Percentiles rank a stretch among this genome's conserved stretches.
Evolutionary conservation across 2,797 vertebrate genomes (phyloP).

Genomic region (Ctenopoma kingsleyae): DNA sequence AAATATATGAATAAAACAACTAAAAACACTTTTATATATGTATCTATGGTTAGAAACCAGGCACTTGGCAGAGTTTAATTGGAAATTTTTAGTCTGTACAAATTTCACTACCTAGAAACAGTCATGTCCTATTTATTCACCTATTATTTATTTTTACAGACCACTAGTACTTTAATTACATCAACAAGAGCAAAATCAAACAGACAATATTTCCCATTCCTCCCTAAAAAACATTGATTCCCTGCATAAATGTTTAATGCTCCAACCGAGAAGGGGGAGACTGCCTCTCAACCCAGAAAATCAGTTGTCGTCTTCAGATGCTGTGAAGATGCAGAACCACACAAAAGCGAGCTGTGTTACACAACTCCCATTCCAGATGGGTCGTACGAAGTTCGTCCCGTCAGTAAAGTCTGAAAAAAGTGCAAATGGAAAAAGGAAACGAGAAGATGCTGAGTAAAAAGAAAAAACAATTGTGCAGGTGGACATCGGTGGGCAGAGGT

Average conservation of each 20-base stretch:
- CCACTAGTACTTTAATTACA: conserved; percentile 91
- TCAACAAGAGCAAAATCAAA: conserved; percentile 85
- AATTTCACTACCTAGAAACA: conserved; percentile 83
- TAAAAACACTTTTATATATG: conserved; percentile 85
- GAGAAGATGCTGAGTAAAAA: conserved; percentile 26
- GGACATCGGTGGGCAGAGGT: conserved; percentile 20
- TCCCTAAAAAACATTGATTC: conserved; percentile 43
- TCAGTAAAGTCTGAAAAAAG: conserved; percentile 57
- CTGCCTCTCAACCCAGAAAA: conserved; percentile 23
- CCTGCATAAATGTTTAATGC: conserved; percentile 77
- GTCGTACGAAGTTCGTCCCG: conserved; percentile 21
- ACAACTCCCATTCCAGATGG: conserved; percentile 66
- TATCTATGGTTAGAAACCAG: conserved; percentile 85
- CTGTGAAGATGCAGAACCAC: conserved; percentile 12
- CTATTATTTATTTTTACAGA: conserved; percentile 82
- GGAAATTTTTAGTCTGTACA: conserved; percentile 89
- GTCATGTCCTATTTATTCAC: conserved; percentile 79
- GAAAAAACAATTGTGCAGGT: conserved; percentile 16
- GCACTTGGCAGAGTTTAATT: conserved; percentile 85
- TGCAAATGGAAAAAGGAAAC: conserved; percentile 58
- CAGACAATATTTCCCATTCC: conserved; percentile 58
- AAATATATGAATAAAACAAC: conserved; percentile 76
- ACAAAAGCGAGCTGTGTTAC: neutral
- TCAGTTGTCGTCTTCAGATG: conserved; percentile 4
- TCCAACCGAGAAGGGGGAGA: conserved; percentile 31